These are phyloP conservation scores for Ahaetulla prasina DNA, from an alignment of 2,113 vertebrate genomes.

Conservation along the genomic window DNA sequence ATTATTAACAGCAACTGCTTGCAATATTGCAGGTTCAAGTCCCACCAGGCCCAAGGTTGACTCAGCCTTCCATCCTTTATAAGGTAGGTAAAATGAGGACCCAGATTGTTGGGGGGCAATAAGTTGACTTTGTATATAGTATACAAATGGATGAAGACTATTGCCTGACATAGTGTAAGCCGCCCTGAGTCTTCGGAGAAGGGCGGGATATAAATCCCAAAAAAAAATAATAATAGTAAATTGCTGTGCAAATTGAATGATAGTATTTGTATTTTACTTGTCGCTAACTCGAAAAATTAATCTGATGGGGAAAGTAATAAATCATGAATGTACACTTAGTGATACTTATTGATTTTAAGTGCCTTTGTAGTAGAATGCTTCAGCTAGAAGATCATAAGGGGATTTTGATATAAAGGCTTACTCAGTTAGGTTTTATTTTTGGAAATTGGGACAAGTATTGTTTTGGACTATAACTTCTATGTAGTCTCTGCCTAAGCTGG, in stretches of 20 bases:
- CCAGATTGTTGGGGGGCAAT: too few relatives aligned
- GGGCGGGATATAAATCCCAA: too few relatives aligned
- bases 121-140: too few relatives aligned
- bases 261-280: neutral
- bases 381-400: neutral
- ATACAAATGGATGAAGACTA: too few relatives aligned
- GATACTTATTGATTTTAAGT: neutral
- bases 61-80: too few relatives aligned
- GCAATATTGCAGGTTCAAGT: too few relatives aligned
- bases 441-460: neutral
- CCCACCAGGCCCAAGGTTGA: too few relatives aligned
- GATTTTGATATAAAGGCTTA: neutral
- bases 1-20: too few relatives aligned
- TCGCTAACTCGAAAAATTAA: neutral
- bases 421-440: neutral
- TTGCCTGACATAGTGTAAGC: too few relatives aligned
- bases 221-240: neutral
- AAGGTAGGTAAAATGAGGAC: too few relatives aligned
- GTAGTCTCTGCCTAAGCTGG: neutral
- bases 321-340: neutral
- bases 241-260: neutral
- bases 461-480: neutral
- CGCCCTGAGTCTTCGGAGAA: too few relatives aligned
- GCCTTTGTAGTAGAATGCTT: neutral
- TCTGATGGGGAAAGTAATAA: neutral